A percentile compares a stretch with the other conserved stretches of the same genome.
Conservation (phyloP, 23 tunicate species). For the Trididemnum clinides region DNA sequence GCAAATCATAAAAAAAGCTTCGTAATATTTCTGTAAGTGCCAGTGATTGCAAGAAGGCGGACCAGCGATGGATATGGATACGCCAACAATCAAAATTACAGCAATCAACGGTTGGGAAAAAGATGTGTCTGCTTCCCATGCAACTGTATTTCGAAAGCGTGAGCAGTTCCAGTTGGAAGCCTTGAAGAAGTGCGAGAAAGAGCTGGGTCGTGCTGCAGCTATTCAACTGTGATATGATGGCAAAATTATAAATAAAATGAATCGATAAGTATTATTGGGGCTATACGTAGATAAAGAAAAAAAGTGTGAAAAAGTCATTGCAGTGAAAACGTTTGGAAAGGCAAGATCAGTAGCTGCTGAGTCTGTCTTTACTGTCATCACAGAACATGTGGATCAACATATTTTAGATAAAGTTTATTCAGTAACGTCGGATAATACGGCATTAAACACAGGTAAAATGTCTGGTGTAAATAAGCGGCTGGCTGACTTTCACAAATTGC, state of each 20-base stretch:
- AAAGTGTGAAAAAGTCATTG: slow-evolving; percentile 9
- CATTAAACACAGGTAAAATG: slow-evolving; percentile 3
- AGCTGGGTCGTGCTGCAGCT: background rate
- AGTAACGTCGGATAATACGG: slow-evolving; percentile 3
- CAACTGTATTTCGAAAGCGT: background rate
- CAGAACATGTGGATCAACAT: background rate
- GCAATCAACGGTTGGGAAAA: slow-evolving; percentile 1
- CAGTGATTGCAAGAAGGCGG: slow-evolving; percentile 1
- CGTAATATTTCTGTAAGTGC: background rate
- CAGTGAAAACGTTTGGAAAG: slow-evolving; percentile 1
- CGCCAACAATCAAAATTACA: background rate
- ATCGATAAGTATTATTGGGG: background rate
- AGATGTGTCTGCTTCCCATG: background rate
- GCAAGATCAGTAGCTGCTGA: background rate
- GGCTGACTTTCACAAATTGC: background rate
- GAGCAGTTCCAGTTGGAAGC: background rate
- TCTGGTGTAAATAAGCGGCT: slow-evolving; percentile 1
- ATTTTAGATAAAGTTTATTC: background rate
- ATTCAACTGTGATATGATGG: slow-evolving; percentile 1
- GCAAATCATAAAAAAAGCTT: slow-evolving; percentile 4
- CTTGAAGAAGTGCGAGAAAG: background rate
- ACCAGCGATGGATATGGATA: background rate
- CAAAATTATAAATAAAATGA: background rate
- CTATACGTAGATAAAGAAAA: background rate
- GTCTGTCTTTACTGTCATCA: background rate